Evolutionary conservation across 2,888 invertebrate species (phyloP), one percentile per base, ranked within the genome.

Genomic region (Carterocephalus palaemon): DNA sequence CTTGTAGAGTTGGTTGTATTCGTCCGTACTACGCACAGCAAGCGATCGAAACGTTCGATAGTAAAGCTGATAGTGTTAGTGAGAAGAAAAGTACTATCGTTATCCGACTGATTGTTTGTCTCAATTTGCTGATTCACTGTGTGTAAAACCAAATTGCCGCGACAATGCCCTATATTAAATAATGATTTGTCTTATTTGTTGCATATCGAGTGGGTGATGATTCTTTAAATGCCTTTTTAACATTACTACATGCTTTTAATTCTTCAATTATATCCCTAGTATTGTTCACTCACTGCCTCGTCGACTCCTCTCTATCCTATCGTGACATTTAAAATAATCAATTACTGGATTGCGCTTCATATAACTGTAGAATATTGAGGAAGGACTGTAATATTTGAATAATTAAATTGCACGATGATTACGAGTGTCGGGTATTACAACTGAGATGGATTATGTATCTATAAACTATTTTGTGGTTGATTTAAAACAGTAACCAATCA

Each of bases 271-370:
- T 29, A 40, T 43, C 39, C 48, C 45, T 37, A 42, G 48, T 62
- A 61, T 60, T 66, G 66, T 56, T 54, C 49, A 56, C 66, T 74
- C 70, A 68, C 72, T 70, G 70, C 67, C 69, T 61, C 51, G 50
- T 58, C 52, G 49, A 60, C 48, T 62, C 54, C 56, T 62, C 62
- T 62, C 58, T 61, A 64, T 62, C 57, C 48, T 33, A 36, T 20
- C 16, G 28, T 20, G 19, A 8, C 31, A 24, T 32, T 40, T 40
- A 41, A 33, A 12, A 3, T 10, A 16, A 15, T 19, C 6, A 9
- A 3, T 39, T 22, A 22, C 4, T 12, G 2, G 3, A 3, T 41
- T 12, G 7, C 4, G n/a, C n/a, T n/a, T n/a, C n/a, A n/a, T n/a
- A n/a, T n/a, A n/a, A n/a, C n/a, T n/a, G n/a, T n/a, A n/a, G n/a